These are phyloP conservation scores for Andrena praecox DNA, from an alignment of 2,888 invertebrate species.

Conservation along the genomic window DNA sequence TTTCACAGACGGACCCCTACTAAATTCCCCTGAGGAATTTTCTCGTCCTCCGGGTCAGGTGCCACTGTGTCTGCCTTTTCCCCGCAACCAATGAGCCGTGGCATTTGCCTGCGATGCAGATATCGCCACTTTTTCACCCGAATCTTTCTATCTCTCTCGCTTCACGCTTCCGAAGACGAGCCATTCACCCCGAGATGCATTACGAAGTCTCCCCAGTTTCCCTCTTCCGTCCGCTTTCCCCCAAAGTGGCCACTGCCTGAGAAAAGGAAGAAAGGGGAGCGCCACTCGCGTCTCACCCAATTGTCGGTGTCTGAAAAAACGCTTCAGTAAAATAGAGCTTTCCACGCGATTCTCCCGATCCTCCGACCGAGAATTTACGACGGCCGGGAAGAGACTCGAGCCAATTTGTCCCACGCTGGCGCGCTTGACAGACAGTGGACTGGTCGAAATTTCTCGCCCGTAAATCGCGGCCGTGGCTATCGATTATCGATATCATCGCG, in stretches of 20 bases:
- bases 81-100: neutral
- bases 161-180: neutral
- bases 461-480: slow-evolving; percentile 28
- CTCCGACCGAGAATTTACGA: slow-evolving; percentile 7
- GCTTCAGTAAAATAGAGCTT: neutral
- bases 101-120: neutral
- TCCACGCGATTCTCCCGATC: slow-evolving; percentile 11
- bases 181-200: slow-evolving; percentile 20
- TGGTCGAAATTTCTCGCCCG: slow-evolving; percentile 34
- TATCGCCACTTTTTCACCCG: neutral
- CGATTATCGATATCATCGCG: slow-evolving; percentile 41
- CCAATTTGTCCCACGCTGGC: slow-evolving; percentile 17
- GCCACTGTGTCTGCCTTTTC: slow-evolving; percentile 54
- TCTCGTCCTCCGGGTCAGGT: slow-evolving; percentile 57
- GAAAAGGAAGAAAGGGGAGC: slow-evolving; percentile 10
- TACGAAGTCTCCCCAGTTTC: slow-evolving; percentile 22
- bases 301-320: slow-evolving; percentile 27
- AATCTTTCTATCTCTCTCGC: neutral
- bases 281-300: slow-evolving; percentile 29
- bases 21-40: slow-evolving; percentile 55
- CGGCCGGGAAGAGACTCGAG: neutral
- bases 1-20: slow-evolving; percentile 77
- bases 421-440: neutral
- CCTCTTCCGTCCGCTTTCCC: slow-evolving; percentile 34
- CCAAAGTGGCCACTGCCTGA: slow-evolving; percentile 33